phyloP scores from a whole-genome alignment of 2,113 vertebrate genomes.

The Carollia perspicillata region DNA sequence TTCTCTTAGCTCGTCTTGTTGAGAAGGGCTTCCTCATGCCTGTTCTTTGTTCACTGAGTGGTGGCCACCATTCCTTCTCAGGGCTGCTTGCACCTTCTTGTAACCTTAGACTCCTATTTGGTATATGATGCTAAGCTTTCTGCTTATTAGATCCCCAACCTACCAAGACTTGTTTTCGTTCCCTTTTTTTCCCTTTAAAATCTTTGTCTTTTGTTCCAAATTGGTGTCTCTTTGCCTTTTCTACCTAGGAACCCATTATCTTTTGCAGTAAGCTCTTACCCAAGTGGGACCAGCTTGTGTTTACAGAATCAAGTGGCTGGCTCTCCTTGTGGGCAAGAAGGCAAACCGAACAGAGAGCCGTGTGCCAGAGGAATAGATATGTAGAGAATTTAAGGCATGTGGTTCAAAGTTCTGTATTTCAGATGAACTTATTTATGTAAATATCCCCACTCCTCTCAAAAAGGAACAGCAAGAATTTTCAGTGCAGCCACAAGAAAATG shows the following conservation, averaged over 20 bases:
- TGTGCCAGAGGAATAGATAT: not conserved
- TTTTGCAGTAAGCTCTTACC: not conserved
- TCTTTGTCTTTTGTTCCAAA: not conserved
- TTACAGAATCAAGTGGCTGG: not conserved
- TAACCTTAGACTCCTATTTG: not conserved
- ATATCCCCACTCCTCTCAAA: not conserved
- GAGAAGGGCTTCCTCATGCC: not conserved
- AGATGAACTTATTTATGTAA: not conserved
- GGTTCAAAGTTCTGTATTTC: not conserved
- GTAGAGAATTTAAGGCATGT: not conserved
- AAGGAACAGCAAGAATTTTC: conserved; percentile 92
- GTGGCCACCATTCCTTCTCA: fast-evolving
- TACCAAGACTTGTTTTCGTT: not conserved
- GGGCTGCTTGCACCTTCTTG: too few species aligned
- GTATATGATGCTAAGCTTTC: not conserved
- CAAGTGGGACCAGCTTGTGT: not conserved
- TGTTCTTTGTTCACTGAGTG: not conserved
- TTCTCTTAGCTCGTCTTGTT: not conserved
- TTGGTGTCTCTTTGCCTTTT: not conserved
- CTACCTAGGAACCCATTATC: not conserved
- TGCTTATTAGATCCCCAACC: not conserved
- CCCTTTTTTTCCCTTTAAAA: not conserved
- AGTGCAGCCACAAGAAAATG: conserved; percentile 86
- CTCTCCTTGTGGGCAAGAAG: not conserved
- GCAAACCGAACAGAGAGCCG: not conserved